phyloP scores from a whole-genome alignment of 2,888 invertebrate genomes.

The Drosophila parthenogenetica region DNA sequence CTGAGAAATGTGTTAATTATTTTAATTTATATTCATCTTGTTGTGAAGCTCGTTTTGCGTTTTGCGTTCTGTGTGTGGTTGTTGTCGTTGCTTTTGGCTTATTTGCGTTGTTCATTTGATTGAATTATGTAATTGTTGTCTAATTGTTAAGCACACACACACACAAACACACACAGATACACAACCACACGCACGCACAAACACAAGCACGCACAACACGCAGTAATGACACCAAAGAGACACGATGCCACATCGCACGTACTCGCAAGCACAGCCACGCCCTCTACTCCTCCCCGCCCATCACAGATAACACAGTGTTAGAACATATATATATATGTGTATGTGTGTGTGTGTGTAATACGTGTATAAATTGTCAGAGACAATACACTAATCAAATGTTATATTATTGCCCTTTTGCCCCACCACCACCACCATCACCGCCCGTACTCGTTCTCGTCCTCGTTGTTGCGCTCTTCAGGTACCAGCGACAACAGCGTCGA shows the following conservation, averaged over 20 bases:
- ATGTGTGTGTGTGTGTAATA: slow-evolving; percentile 30
- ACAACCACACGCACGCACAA: too few species aligned
- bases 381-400: slow-evolving; percentile 57
- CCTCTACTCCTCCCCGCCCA: neutral
- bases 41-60: slow-evolving; percentile 21
- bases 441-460: neutral
- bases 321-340: neutral
- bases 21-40: slow-evolving; percentile 52
- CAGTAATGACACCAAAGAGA: slow-evolving; percentile 37
- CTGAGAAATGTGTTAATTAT: slow-evolving; percentile 32
- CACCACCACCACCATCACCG: too few species aligned
- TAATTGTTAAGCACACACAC: slow-evolving; percentile 69
- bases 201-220: slow-evolving; percentile 19
- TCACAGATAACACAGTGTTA: slow-evolving; percentile 14
- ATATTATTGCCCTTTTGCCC: slow-evolving; percentile 18
- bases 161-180: slow-evolving; percentile 24
- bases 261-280: slow-evolving; percentile 14
- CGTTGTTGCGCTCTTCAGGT: slow-evolving; percentile 64
- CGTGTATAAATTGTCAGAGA: slow-evolving; percentile 33
- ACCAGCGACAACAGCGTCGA: slow-evolving; percentile 84
- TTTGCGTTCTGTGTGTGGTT: slow-evolving; percentile 33
- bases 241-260: neutral
- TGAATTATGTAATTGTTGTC: slow-evolving; percentile 78
- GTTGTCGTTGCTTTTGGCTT: slow-evolving; percentile 55
- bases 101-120: slow-evolving; percentile 74